Evolutionary conservation across 2,888 invertebrate species (phyloP), one percentile per base, ranked within the genome.

Genomic region (Brassicogethes aeneus): DNA sequence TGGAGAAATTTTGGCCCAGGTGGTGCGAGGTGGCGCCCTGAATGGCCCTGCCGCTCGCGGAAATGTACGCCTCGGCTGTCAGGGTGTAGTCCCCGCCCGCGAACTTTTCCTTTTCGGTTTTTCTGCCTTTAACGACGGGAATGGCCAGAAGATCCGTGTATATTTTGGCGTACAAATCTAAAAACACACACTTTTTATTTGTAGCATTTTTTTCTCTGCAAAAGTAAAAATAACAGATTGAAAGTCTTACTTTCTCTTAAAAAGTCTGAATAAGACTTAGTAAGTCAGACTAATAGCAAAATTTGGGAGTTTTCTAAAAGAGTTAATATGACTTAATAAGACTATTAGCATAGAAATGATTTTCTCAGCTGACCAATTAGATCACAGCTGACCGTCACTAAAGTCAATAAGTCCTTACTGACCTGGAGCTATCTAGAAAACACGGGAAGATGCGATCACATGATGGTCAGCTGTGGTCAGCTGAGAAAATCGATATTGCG

Each of bases 31-130:
- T 99, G 1, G 86, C 99, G 2, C 95, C 97, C 76, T 85, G 95
- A 56, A 97, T 91, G 1, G 84, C 96, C 33, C 96, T 74, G 0
- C 97, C 97, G 55, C 89, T 94, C 2, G 92, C 91, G 0, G 92
- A 82, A 30, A 99, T 80, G 64, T 86, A 99, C 0, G 90, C 96
- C 69, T 99, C 99, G 3, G 96, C 91, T 0, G 99, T 97, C 3
- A 94, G 91, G 3, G 97, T 97, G 64, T 91, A 97, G 67, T 92
- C 89, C 2, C 91, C 94, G 15, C 99, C 99, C 1, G 99, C 97
- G 68, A 99, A 99, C 68, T 99, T 96, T 69, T 99, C 99, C 68
- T 97, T 97, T 70, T 95, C 94, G 0, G 96, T 95, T 75, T 99
- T 99, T 12, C 86, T 80, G 0, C 94, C 96, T 60, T 81, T 86